phyloP scores from a whole-genome alignment of 2,797 vertebrate genomes.

The Neomorphus geoffroyi region DNA sequence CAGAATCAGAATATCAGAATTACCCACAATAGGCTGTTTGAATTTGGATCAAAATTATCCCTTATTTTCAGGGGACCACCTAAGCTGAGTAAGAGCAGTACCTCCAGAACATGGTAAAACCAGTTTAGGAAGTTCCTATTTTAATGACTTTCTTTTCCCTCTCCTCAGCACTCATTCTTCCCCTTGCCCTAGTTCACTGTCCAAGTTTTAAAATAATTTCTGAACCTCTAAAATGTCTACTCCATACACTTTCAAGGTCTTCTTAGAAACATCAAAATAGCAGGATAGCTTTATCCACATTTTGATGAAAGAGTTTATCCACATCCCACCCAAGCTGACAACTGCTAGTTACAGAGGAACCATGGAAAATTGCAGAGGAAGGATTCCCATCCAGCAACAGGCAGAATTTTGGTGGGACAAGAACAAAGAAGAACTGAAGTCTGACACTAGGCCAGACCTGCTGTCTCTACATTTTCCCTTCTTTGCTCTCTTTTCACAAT shows the following conservation, averaged over 20 bases:
- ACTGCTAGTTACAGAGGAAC: not conserved
- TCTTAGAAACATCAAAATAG: not conserved
- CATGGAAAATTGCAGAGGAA: not conserved
- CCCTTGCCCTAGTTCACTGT: not conserved
- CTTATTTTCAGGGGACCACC: not conserved
- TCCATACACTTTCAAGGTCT: not conserved
- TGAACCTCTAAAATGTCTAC: not conserved
- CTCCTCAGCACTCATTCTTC: not conserved
- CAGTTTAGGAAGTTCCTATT: not conserved
- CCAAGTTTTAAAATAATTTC: not conserved
- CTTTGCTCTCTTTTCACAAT: not conserved
- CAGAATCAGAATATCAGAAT: not conserved
- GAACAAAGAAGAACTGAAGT: too few species aligned
- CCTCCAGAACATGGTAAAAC: not conserved
- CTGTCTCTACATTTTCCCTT: not conserved
- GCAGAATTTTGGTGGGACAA: not conserved
- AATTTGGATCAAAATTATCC: not conserved
- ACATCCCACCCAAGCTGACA: not conserved
- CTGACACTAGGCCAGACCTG: not conserved
- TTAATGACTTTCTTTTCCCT: not conserved
- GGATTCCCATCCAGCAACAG: not conserved
- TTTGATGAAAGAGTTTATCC: not conserved
- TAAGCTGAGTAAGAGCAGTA: not conserved
- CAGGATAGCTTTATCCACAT: not conserved
- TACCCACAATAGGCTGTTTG: rapidly evolving